phyloP scores from a whole-genome alignment of 2,888 invertebrate species.

The Acanthopleura granulata region DNA sequence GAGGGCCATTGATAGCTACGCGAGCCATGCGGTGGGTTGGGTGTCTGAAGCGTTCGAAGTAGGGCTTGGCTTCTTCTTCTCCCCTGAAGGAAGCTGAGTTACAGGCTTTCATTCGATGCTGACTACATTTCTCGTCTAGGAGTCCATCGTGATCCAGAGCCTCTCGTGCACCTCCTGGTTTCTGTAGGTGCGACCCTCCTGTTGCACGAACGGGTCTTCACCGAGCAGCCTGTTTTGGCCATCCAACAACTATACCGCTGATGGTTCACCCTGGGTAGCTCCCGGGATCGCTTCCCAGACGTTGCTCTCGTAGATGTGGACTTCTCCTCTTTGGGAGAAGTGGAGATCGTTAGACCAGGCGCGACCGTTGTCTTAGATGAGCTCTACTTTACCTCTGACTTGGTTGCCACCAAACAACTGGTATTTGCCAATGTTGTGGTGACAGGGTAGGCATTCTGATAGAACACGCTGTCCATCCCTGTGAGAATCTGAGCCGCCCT shows the following conservation, averaged over 20 bases:
- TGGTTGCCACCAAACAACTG: not conserved
- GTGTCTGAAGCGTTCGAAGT: no score
- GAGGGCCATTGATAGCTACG: no score
- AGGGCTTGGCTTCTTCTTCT: no score
- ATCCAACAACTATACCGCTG: conserved; percentile 22
- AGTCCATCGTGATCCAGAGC: not conserved
- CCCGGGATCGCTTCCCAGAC: conserved; percentile 26
- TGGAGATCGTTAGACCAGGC: no score
- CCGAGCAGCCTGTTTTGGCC: conserved; percentile 14
- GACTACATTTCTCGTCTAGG: no score
- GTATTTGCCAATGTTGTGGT: not conserved
- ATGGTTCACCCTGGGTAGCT: conserved; percentile 20
- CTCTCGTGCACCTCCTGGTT: conserved; percentile 16
- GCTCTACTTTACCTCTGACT: conserved; percentile 15
- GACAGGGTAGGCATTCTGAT: conserved; percentile 9
- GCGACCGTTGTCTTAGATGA: conserved; percentile 24
- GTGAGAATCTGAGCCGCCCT: not conserved
- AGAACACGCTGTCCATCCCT: conserved; percentile 2
- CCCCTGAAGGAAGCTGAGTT: no score
- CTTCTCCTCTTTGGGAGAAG: no score
- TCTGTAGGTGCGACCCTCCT: conserved; percentile 22
- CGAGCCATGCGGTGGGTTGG: no score
- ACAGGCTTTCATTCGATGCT: no score
- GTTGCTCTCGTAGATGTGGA: conserved; percentile 23
- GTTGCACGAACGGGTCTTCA: conserved; percentile 25